Evolutionary conservation across 2,888 invertebrate genomes (phyloP).

Genomic region (Spialia ferax): DNA sequence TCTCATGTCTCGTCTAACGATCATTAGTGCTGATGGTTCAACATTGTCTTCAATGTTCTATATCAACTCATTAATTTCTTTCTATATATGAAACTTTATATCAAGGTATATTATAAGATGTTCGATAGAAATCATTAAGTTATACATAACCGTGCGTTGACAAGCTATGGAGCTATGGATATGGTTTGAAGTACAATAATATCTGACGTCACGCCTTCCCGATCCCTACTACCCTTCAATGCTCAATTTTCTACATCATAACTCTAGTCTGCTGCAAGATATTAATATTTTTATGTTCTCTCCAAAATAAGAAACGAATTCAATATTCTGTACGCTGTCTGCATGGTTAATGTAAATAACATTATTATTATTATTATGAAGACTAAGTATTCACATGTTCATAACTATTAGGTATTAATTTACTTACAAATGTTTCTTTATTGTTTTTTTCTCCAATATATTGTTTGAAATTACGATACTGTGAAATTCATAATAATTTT

Average conservation of each 20-base stretch:
- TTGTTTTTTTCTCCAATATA: too few relatives aligned
- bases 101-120: background rate
- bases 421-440: too few relatives aligned
- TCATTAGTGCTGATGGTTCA: too few relatives aligned
- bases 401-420: background rate
- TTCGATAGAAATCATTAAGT: background rate
- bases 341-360: conserved; percentile 1
- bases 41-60: too few relatives aligned
- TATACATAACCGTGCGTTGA: background rate
- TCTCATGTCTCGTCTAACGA: too few relatives aligned
- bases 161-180: background rate
- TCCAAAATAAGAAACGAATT: background rate
- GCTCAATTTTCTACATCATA: conserved; percentile 27
- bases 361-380: background rate
- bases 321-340: conserved; percentile 15
- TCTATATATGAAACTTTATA: too few relatives aligned
- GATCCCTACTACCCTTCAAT: conserved; percentile 3
- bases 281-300: conserved; percentile 23
- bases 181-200: conserved; percentile 8
- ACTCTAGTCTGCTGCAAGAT: conserved; percentile 20
- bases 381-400: background rate
- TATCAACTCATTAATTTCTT: too few relatives aligned
- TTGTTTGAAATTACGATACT: too few relatives aligned
- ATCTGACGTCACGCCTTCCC: background rate
- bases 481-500: too few relatives aligned